Base-by-base conservation (phyloP, 2,888 invertebrate genomes). In the Coremacera marginata region DNA sequence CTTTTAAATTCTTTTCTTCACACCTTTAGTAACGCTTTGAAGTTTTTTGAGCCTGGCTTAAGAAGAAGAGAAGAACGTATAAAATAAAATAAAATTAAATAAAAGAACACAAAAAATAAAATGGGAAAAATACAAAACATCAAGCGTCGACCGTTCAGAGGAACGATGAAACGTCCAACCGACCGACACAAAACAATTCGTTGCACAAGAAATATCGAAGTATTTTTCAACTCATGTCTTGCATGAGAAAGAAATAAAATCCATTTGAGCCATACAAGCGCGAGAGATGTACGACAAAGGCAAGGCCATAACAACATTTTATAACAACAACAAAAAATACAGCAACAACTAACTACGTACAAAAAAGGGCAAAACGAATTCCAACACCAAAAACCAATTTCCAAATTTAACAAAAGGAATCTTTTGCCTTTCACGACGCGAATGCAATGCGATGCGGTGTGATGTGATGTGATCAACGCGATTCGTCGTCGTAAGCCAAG, bases 11-110 rank as follows among this genome's bases (percentile, higher is more conserved):
- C 80, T 80, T 80, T 82, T 80, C 80, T 82, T 82, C 82, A 82
- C 82, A 82, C 82, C 81, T 82, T 77, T 79, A 81, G 81, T 80
- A 81, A 82, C 78, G 81, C 79, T 80, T 81, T 79, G 73, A 73
- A 63, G 73, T 73, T 65, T 73, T 65, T 73, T 7, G 63, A 73
- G 73, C 63, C 31, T 52, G 73, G 73, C 73, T 73, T 34, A 49
- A 70, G 44, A 11, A 44, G 44, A 11, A 70, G 27, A 52, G 31
- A 67, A 11, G 67, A 19, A 44, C 44, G 31, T 3, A 25, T 25
- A 72, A 44, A 72, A 44, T 25, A 72, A 80, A 80, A 79, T 71
- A 70, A 75, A 31, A 31, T 31, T 5, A 31, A 31, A 31, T 31
- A 31, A 31, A 71, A 73, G 49, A 34, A 77, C 73, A 75, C 57